Base-by-base conservation (phyloP, 2,888 invertebrate species). In the Mechanitis mazaeus region DNA sequence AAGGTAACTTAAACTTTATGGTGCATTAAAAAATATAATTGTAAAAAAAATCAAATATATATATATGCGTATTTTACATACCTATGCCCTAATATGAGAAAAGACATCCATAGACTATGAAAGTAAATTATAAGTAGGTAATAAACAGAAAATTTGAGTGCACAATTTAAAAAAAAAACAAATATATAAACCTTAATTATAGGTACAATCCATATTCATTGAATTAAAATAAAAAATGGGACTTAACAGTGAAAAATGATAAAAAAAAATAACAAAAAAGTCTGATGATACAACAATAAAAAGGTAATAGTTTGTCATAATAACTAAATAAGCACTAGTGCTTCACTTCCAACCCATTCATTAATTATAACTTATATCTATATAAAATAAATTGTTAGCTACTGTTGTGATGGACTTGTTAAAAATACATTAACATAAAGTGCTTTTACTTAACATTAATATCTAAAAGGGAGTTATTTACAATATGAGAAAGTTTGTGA, bases 361-460 rank as follows among this genome's bases (percentile, higher is more conserved):
- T 33, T 50, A 46, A 38, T 42, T 35, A 56, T 60, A 56, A 45
- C 46, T 50, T 50, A 50, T 9, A 50, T 46, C 7, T 38, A 42
- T 45, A 46, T 57, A 61, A 61, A 56, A 46, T 35, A 46, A 45
- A 45, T 11, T 72, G 72, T 75, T 78, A 75, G 69, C 68, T 79
- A 75, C 60, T 31, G 80, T 64, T 81, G 81, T 83, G 79, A 83
- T 82, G 83, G 78, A 81, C 80, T 79, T 74, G 72, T 70, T 68
- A 75, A 79, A 35, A 71, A 72, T 73, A 57, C 64, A 63, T 64
- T 68, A 71, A 67, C 31, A 54, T 65, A 64, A 72, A 66, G 76
- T 79, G 77, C 74, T 74, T 72, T 75, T 78, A 75, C 65, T 76
- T 64, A 61, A 64, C 54, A 62, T 65, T 68, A 72, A 56, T 46